phyloP scores from a whole-genome alignment of 1,140 invertebrate genomes.

The Anastrepha obliqua region DNA sequence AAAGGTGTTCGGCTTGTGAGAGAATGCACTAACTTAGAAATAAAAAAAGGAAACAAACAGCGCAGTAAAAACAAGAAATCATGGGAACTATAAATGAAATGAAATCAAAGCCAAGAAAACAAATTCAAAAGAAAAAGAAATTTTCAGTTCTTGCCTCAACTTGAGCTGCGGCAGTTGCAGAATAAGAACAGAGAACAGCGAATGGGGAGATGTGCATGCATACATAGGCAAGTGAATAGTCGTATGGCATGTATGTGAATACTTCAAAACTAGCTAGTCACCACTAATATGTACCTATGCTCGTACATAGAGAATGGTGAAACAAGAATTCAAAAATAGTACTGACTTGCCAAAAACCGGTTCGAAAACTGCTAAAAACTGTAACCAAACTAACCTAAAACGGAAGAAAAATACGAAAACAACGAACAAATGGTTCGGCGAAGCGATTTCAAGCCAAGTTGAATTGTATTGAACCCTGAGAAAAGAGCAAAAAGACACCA shows the following conservation, averaged over 20 bases:
- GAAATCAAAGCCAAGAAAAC: too few species aligned
- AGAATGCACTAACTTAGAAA: too few species aligned
- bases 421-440: background rate
- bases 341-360: conserved; percentile 45
- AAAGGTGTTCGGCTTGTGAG: too few species aligned
- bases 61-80: too few species aligned
- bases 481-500: background rate
- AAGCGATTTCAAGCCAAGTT: conserved; percentile 8
- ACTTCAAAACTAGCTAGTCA: background rate
- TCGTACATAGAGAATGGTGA: background rate
- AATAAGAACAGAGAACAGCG: background rate
- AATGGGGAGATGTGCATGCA: background rate
- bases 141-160: background rate
- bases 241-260: background rate
- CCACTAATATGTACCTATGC: background rate
- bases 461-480: conserved; percentile 23
- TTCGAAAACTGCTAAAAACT: conserved; percentile 27
- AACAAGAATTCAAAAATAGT: conserved; percentile 35
- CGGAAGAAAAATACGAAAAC: background rate
- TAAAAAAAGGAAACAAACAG: too few species aligned
- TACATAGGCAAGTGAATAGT: too few species aligned
- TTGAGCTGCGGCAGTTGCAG: background rate
- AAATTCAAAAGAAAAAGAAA: background rate
- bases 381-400: background rate
- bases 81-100: too few species aligned